Evolutionary conservation across 2,888 invertebrate species (phyloP).

Genomic region (Zygaena filipendulae): DNA sequence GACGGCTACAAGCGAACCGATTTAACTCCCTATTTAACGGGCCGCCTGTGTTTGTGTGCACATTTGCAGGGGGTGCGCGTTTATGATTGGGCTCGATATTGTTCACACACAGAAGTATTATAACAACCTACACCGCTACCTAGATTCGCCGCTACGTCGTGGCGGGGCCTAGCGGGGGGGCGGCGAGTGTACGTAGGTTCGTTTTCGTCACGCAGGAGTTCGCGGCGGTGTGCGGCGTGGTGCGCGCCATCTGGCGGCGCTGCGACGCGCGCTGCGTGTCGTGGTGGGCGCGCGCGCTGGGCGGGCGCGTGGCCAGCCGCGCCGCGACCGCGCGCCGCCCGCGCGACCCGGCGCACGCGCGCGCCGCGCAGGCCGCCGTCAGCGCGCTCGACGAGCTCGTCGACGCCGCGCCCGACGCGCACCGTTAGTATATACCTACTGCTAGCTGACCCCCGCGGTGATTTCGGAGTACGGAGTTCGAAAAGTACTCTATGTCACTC

Average conservation of each 20-base stretch:
- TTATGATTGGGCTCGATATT: too few relatives aligned
- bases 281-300: constrained; percentile 57
- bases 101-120: too few relatives aligned
- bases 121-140: too few relatives aligned
- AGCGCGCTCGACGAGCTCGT: constrained; percentile 45
- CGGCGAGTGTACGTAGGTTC: too few relatives aligned
- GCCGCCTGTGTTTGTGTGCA: too few relatives aligned
- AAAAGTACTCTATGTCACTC: too few relatives aligned
- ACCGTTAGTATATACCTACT: constrained; percentile 34
- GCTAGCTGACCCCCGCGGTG: too few relatives aligned
- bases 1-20: too few relatives aligned
- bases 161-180: too few relatives aligned
- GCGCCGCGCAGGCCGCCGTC: constrained; percentile 38
- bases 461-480: not conserved
- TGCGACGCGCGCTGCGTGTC: constrained; percentile 27
- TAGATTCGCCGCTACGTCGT: too few relatives aligned
- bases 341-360: constrained; percentile 29
- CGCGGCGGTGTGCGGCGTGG: constrained; percentile 43
- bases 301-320: constrained; percentile 36
- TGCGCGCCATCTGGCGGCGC: constrained; percentile 36
- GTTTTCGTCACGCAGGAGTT: constrained; percentile 40
- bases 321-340: constrained; percentile 35
- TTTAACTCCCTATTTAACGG: too few relatives aligned
- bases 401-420: constrained; percentile 34
- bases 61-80: too few relatives aligned